These are phyloP conservation scores for Microdon myrmicae DNA, from an alignment of 2,888 invertebrate genomes.

Conservation along the genomic window DNA sequence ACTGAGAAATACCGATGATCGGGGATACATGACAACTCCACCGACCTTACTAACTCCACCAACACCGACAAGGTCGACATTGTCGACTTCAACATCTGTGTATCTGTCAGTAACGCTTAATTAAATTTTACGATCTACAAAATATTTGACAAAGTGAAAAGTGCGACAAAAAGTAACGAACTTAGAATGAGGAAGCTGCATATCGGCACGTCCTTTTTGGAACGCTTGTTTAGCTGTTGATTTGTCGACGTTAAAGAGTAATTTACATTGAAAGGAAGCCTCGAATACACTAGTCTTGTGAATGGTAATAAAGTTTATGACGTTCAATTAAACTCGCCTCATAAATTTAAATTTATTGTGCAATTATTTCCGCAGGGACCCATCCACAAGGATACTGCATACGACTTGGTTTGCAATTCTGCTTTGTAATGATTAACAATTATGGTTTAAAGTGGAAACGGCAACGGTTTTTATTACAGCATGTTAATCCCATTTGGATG, in stretches of 20 bases:
- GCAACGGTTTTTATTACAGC: too few species aligned
- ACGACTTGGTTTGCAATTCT: too few species aligned
- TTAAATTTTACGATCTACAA: constrained; percentile 37
- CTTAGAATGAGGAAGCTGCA: too few species aligned
- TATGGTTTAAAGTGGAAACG: too few species aligned
- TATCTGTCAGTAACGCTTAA: constrained; percentile 28
- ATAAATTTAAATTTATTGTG: constrained; percentile 18
- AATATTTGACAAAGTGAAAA: constrained; percentile 18
- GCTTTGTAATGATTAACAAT: too few species aligned
- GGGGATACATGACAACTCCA: constrained; percentile 14
- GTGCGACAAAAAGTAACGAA: neutral
- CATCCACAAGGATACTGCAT: too few species aligned
- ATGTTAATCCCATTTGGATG: too few species aligned
- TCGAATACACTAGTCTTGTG: constrained; percentile 15
- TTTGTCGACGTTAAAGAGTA: constrained; percentile 12
- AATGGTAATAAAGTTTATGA: constrained; percentile 16
- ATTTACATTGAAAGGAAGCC: constrained; percentile 15
- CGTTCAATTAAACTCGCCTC: constrained; percentile 18
- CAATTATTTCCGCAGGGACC: constrained; percentile 1
- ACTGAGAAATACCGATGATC: neutral
- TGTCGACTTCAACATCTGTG: constrained; percentile 17
- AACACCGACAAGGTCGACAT: too few species aligned
- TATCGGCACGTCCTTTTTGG: constrained; percentile 2
- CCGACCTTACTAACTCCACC: too few species aligned
- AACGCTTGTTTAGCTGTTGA: constrained; percentile 6